Conservation (phyloP, 2,888 invertebrate genomes). For the Rotaria sp. region DNA sequence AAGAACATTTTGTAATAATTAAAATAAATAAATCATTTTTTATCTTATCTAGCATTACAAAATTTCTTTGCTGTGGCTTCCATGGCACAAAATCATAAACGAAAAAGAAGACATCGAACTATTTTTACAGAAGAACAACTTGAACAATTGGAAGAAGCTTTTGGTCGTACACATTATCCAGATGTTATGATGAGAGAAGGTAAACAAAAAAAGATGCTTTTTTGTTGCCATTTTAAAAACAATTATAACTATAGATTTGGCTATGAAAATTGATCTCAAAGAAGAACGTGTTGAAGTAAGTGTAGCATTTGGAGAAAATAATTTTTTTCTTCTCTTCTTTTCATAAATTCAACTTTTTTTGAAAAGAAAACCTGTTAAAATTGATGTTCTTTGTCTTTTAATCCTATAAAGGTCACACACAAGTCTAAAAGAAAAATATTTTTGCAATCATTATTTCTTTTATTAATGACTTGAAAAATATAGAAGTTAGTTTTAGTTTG, state of each 20-base stretch:
- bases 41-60: neutral
- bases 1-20: neutral
- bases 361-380: no score
- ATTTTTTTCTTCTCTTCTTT: no score
- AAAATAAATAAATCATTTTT: neutral
- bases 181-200: conserved; percentile 70
- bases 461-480: neutral
- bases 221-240: neutral
- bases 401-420: neutral
- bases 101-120: conserved; percentile 89
- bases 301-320: conserved; percentile 41
- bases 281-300: conserved; percentile 96
- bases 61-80: conserved; percentile 25
- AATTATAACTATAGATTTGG: conserved; percentile 64
- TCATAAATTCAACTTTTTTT: no score
- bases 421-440: neutral
- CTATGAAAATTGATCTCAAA: conserved; percentile 88
- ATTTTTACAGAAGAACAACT: conserved; percentile 97
- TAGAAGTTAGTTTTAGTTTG: neutral
- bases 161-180: conserved; percentile 95
- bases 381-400: neutral
- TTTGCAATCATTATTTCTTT: neutral
- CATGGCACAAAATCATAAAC: conserved; percentile 58
- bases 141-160: conserved; percentile 87
- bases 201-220: neutral